Evolutionary conservation across 2,113 vertebrate genomes (phyloP).

Genomic region (Cairina moschata): DNA sequence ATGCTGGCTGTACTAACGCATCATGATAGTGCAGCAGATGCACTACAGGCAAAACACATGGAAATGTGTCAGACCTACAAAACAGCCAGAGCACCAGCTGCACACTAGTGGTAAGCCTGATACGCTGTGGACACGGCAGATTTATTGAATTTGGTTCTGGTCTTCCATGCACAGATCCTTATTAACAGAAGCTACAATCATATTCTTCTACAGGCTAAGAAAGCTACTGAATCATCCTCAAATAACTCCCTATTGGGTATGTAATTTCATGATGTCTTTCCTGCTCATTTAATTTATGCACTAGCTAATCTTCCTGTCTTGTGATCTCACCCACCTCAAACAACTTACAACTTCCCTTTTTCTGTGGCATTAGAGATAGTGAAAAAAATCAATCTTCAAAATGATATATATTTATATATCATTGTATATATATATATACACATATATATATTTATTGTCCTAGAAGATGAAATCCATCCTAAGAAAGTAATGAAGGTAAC

Average conservation of each 20-base stretch:
- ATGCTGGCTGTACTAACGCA: neutral
- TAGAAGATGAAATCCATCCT: neutral
- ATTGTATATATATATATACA: no score
- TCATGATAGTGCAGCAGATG: neutral
- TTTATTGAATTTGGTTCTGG: neutral
- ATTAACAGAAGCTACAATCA: neutral
- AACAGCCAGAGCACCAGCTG: fast-evolving
- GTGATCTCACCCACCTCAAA: neutral
- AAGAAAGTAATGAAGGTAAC: neutral
- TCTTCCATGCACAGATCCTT: neutral
- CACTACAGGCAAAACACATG: neutral
- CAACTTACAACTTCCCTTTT: neutral
- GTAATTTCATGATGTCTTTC: neutral
- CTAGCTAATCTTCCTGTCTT: neutral
- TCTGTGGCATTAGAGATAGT: neutral
- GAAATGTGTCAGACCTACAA: neutral
- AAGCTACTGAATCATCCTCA: neutral
- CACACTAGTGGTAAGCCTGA: neutral
- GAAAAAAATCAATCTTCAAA: neutral
- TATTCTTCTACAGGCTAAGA: neutral
- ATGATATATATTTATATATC: neutral
- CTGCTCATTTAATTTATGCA: neutral
- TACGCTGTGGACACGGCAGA: neutral
- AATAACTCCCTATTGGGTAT: neutral
- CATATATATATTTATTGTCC: neutral